Evolutionary conservation across 2,888 invertebrate species (phyloP).

Genomic region (Melanchra persicariae): DNA sequence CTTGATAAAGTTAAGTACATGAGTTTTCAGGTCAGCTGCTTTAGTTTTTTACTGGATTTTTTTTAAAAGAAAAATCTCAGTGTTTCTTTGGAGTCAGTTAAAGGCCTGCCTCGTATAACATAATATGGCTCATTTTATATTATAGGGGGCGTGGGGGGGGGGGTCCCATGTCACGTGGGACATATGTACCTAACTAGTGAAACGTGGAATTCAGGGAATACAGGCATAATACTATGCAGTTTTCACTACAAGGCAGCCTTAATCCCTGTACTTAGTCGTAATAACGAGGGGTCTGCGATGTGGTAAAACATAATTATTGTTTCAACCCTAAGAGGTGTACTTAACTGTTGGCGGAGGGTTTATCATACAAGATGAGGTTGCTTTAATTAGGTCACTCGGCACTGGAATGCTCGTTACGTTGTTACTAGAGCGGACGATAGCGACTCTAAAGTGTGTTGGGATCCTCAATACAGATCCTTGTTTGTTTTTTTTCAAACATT

Average conservation of each 20-base stretch:
- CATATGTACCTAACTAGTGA: too few species aligned
- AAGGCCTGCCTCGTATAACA: background rate
- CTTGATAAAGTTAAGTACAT: constrained; percentile 7
- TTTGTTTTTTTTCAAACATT: background rate
- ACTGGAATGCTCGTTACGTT: constrained; percentile 26
- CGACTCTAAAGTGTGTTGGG: constrained; percentile 25
- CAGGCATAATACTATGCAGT: background rate
- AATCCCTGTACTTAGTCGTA: constrained; percentile 12
- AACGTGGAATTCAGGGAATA: background rate
- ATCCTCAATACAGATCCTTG: constrained; percentile 8
- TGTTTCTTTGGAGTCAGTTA: background rate
- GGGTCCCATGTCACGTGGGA: too few species aligned
- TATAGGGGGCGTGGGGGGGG: too few species aligned
- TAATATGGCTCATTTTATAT: too few species aligned
- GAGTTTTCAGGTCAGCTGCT: constrained; percentile 4
- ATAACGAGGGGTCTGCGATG: constrained; percentile 1
- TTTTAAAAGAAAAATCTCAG: background rate
- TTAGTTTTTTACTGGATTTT: background rate
- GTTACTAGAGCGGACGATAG: constrained; percentile 37
- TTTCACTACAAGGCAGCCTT: constrained; percentile 12
- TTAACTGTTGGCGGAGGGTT: constrained; percentile 42
- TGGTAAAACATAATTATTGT: constrained; percentile 42
- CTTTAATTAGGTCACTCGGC: constrained; percentile 51
- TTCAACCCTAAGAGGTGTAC: constrained; percentile 40
- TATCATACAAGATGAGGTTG: constrained; percentile 40